Evolutionary conservation across 2,888 invertebrate species (phyloP), one percentile per base, ranked within the genome.

Genomic region (Mesorhabditis spiculigera): DNA sequence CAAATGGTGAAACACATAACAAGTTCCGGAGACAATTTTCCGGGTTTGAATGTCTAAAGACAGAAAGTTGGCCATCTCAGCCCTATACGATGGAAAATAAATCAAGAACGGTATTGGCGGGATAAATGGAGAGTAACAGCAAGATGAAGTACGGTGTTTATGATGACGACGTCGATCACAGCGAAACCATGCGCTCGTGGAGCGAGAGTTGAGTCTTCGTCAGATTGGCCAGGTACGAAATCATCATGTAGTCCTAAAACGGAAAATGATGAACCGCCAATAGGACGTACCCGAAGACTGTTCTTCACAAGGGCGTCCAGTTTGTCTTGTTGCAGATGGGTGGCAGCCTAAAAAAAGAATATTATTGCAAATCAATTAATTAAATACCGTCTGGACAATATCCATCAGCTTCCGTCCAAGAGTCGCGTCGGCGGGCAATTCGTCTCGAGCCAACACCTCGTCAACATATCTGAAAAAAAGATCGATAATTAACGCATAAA

Each of bases 231-330:
- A 98, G 90, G 64, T 96, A 95, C 81, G 95, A 92, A 63, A 94
- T 94, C 97, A 98, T 97, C 83, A 97, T 89, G 82, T 97, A 90
- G 89, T 97, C 97, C 90, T 90, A 86, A 58, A 74, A 70, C 5
- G 5, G 41, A 42, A 4, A n/a, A 0, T 69, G 4, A 45, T 41
- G 42, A 50, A 45, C 44, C 4, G 50, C 4, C 45, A 71, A 44
- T 4, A 45, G 70, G 68, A 80, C 82, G 75, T 82, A 90, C 90
- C 88, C 97, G 95, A 87, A 96, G 93, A 86, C 94, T 93, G 80
- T 94, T 92, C 86, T 95, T 95, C 87, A 97, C 92, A 91, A 96
- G 93, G 82, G 93, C 91, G 61, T 94, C 93, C 87, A 96, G 94
- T 86, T 94, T 92, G 85, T 94, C 93, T 69, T 91, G 90, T 43